Base-by-base conservation (phyloP, 1,140 invertebrate genomes). In the Vanessa atalanta region DNA sequence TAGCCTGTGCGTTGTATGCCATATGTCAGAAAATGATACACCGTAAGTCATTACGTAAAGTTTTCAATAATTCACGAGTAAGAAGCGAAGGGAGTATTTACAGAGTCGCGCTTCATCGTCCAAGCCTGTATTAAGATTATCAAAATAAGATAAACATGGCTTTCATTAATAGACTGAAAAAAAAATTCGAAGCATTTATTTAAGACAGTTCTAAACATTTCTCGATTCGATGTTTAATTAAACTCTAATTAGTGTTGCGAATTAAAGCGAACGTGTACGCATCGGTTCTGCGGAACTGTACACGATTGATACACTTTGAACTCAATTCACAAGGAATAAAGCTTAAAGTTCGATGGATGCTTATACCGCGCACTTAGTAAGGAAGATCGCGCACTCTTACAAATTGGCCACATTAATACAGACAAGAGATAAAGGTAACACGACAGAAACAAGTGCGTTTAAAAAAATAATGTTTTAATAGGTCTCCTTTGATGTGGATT, bases 321-420 rank as follows among this genome's bases (percentile, higher is more conserved):
- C 31, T 50, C 50, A 60, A 48, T 48, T 57, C 6, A 20, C 26
- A 55, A 31, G 20, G 11, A 20, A 67, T 61, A 81, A 73, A 67
- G 79, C 68, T 61, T 43, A 79, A 68, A 70, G 23, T 77, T 20
- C 50, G 47, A n/a, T 68, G 60, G 72, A 68, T 63, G 68, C 26
- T 67, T 60, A 48, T 60, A 11, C 16, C 61, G 26, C 60, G 51
- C 67, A 70, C 67, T 71, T 78, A 80, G 81, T 81, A 85, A 88
- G 85, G 87, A 87, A 84, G 88, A 89, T 88, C 87, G 86, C 85
- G 86, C 84, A 83, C 83, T 86, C 82, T 87, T 89, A 91, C 89
- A 90, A 91, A 91, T 91, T 87, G 87, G 85, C 86, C 78, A 72
- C 87, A 91, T 91, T 91, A 88, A 88, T 89, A 91, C 78, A 86